Evolutionary conservation across 2,113 vertebrate species (phyloP).

Genomic region (Hydropotes inermis): DNA sequence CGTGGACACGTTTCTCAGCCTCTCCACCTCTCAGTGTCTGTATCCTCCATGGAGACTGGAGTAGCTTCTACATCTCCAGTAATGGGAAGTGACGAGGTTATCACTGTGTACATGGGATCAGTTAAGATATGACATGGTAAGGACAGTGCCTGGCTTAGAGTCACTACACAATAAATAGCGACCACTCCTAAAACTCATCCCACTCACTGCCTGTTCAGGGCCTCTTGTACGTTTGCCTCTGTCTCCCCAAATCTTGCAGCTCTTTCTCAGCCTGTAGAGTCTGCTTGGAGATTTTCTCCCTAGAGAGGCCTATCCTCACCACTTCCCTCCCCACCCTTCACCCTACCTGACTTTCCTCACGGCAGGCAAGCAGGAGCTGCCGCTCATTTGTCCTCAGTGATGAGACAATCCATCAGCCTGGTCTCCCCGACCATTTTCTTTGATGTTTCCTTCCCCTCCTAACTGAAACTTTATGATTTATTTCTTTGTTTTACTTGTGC

Average conservation of each 20-base stretch:
- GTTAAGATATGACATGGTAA: background rate
- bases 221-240: background rate
- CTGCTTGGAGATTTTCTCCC: background rate
- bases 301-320: background rate
- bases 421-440: background rate
- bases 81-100: background rate
- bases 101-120: background rate
- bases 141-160: background rate
- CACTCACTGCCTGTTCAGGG: background rate
- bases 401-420: background rate
- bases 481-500: background rate
- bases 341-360: background rate
- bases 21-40: background rate
- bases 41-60: background rate
- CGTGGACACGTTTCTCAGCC: background rate
- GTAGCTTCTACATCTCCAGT: background rate
- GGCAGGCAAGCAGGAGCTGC: background rate
- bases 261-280: background rate
- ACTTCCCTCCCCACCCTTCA: fast-evolving
- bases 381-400: background rate
- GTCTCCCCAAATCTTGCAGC: background rate
- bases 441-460: background rate
- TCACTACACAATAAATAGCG: no score
- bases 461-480: background rate
- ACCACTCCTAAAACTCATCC: background rate